A percentile compares a stretch with the other conserved stretches of the same genome.
phyloP scores from a whole-genome alignment of 2,797 vertebrate species.

The Odontamblyopus rebecca region DNA sequence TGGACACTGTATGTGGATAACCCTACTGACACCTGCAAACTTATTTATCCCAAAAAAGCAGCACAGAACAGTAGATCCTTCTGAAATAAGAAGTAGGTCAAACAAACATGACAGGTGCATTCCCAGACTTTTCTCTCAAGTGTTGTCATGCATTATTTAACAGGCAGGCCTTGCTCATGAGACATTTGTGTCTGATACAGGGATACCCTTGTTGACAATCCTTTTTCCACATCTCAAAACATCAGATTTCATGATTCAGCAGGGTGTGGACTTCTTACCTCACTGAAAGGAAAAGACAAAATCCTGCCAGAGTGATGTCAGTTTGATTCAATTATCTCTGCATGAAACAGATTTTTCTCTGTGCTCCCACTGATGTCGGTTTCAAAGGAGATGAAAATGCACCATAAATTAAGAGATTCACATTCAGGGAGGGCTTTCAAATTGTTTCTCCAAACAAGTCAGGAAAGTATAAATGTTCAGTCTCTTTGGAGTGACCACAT shows the following conservation, averaged over 20 bases:
- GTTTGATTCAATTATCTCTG: conserved; percentile 30
- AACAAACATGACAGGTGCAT: conserved; percentile 44
- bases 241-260: conserved; percentile 58
- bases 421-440: conserved; percentile 28
- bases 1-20: no score
- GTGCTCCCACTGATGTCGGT: conserved; percentile 32
- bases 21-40: no score
- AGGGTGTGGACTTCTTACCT: conserved; percentile 27
- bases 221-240: conserved; percentile 45
- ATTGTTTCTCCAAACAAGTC: conserved; percentile 25
- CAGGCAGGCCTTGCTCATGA: conserved; percentile 39
- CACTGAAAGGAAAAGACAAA: conserved; percentile 1
- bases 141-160: conserved; percentile 65
- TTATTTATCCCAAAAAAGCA: not conserved
- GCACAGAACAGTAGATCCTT: conserved; percentile 31
- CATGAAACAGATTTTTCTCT: conserved; percentile 34
- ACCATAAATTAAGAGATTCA: not conserved
- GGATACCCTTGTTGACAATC: conserved; percentile 70
- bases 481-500: not conserved
- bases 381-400: conserved; percentile 32
- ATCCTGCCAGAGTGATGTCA: conserved; percentile 10
- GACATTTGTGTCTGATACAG: conserved; percentile 50
- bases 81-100: conserved; percentile 60
- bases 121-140: conserved; percentile 45
- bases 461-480: not conserved